phyloP scores from a whole-genome alignment of 2,797 vertebrate species.

The Alfaro cultratus region DNA sequence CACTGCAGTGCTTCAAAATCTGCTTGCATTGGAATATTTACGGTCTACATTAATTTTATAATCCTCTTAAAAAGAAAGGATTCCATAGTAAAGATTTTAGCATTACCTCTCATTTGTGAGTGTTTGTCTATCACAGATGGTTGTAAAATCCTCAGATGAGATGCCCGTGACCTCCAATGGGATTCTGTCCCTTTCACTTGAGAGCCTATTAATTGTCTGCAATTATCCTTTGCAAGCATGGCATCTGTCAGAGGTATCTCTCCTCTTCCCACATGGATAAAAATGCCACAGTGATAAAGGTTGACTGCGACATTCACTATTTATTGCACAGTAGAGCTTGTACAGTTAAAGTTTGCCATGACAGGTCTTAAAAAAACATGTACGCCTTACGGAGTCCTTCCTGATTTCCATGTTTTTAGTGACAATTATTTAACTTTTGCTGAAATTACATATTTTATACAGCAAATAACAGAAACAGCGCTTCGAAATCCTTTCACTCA shows the following conservation, averaged over 20 bases:
- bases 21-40: neutral
- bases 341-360: constrained; percentile 74
- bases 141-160: constrained; percentile 59
- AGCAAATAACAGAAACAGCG: constrained; percentile 55
- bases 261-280: constrained; percentile 54
- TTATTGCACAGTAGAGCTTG: constrained; percentile 80
- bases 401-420: constrained; percentile 23
- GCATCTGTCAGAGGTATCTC: constrained; percentile 59
- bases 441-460: constrained; percentile 70
- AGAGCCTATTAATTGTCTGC: constrained; percentile 63
- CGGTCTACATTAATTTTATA: constrained; percentile 10
- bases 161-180: constrained; percentile 54
- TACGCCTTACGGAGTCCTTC: constrained; percentile 26
- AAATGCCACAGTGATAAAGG: constrained; percentile 75
- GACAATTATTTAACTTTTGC: constrained; percentile 54
- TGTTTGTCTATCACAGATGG: constrained; percentile 66
- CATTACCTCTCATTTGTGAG: constrained; percentile 53
- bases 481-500: constrained; percentile 45
- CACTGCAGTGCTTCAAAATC: constrained; percentile 16
- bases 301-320: constrained; percentile 81
- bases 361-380: constrained; percentile 47
- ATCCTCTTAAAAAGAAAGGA: constrained; percentile 5
- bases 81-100: constrained; percentile 33
- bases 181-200: constrained; percentile 58
- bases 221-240: constrained; percentile 63